Conservation (phyloP, 2,797 vertebrate species). For the Sphaeramia orbicularis region DNA sequence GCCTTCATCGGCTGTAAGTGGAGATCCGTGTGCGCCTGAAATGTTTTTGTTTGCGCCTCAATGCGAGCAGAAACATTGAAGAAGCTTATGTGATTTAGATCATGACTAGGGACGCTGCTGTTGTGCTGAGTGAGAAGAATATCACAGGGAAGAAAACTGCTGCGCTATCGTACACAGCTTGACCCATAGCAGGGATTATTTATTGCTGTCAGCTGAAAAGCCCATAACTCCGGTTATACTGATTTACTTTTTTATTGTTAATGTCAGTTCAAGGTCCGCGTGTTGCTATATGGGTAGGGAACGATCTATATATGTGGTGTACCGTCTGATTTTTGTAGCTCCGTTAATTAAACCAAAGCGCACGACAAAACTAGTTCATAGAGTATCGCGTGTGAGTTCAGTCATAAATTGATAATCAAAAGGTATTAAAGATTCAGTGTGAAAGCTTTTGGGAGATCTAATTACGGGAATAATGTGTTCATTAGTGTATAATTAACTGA, state of each 20-base stretch:
- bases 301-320: conserved; percentile 4
- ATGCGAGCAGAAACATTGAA: conserved; percentile 42
- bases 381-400: no score
- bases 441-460: no score
- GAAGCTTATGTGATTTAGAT: conserved; percentile 67
- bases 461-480: no score
- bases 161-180: conserved; percentile 56
- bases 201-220: conserved; percentile 67
- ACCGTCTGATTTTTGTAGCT: conserved; percentile 2
- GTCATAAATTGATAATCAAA: no score
- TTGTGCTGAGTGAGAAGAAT: conserved; percentile 74
- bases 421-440: no score
- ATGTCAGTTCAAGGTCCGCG: conserved; percentile 54
- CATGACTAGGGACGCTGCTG: conserved; percentile 51
- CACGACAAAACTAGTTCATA: background rate
- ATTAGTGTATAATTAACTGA: no score
- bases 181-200: conserved; percentile 69
- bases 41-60: conserved; percentile 34
- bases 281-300: conserved; percentile 20
- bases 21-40: conserved; percentile 31
- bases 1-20: conserved; percentile 20
- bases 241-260: conserved; percentile 64
- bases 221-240: conserved; percentile 58
- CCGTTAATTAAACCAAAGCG: conserved; percentile 14
- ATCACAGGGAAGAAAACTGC: conserved; percentile 62